Base-by-base conservation (phyloP, 2,888 invertebrate genomes). In the Oegoconia quadripuncta region DNA sequence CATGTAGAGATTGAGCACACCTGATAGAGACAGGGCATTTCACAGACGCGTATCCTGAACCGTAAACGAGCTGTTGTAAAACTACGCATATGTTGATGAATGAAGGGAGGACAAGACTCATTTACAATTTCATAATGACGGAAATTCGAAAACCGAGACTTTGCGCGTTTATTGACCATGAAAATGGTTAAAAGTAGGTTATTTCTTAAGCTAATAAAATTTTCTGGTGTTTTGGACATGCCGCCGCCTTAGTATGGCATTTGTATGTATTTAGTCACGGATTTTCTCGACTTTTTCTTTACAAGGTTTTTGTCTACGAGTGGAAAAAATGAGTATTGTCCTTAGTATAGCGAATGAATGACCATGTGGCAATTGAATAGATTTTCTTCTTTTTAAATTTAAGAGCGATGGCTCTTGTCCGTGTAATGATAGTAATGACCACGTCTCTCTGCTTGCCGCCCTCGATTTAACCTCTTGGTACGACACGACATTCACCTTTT, bases 161-260 rank as follows among this genome's bases (percentile, higher is more conserved):
- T 63, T 56, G 46, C 66, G 64, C 54, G 61, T 59, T 51, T 59
- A 64, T 64, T 57, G 51, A 59, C 63, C 68, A 55, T 73, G 70
- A 64, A 67, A 64, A 59, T 37, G 38, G 34, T 42, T 42, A 38
- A 54, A 64, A 60, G 53, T 63, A 51, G 55, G 60, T 55, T 61
- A 57, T 47, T 60, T 54, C 50, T 51, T 41, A 34, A 37, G 37
- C 32, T 34, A 34, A 42, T 39, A 39, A 38, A 41, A 35, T 39
- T 36, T 36, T 34, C 49, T 17, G 32, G 33, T 39, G 48, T 48
- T 42, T 39, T 31, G 38, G 37, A 34, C 37, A 29, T 34, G 27
- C 31, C 16, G 30, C n/a, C 22, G 20, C 12, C 16, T n/a, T n/a
- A n/a, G n/a, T n/a, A 18, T 17, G 28, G 23, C 16, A 16, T 36